Percentiles rank a stretch among this genome's conserved stretches.
These are phyloP conservation scores for Mixornis gularis DNA, from an alignment of 2,113 vertebrate species.

Conservation along the genomic window DNA sequence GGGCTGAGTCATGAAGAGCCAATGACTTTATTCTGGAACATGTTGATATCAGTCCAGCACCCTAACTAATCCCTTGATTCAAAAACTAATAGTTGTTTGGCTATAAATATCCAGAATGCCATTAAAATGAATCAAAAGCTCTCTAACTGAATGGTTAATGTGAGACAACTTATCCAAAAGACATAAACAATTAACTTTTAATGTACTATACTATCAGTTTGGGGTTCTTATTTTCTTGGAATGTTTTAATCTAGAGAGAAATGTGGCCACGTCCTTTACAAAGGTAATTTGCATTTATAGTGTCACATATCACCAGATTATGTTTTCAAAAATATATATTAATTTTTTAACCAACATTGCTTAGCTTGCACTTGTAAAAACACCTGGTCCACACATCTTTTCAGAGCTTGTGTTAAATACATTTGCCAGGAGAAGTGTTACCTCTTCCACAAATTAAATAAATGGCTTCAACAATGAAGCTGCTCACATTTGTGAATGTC, in stretches of 20 bases:
- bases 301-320: not conserved
- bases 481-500: not conserved
- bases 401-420: not conserved
- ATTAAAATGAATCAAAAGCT: slow-evolving; percentile 54
- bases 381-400: not conserved
- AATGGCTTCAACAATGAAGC: not conserved
- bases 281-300: not conserved
- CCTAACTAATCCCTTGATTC: not conserved
- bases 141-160: slow-evolving; percentile 16
- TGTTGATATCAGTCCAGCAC: not conserved
- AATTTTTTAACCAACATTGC: not conserved
- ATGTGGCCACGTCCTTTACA: not conserved
- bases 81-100: not conserved
- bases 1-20: not conserved
- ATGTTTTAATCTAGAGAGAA: not conserved
- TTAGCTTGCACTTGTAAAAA: not conserved
- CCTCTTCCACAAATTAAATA: not conserved
- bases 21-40: slow-evolving; percentile 19
- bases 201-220: not conserved
- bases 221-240: not conserved
- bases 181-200: not conserved
- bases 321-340: not conserved
- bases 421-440: not conserved
- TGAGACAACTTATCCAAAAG: slow-evolving; percentile 13
- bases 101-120: not conserved